A percentile compares a stretch with the other conserved stretches of the same genome.
Evolutionary conservation across 2,888 invertebrate species (phyloP).

Genomic region (Dromius quadrimaculatus): DNA sequence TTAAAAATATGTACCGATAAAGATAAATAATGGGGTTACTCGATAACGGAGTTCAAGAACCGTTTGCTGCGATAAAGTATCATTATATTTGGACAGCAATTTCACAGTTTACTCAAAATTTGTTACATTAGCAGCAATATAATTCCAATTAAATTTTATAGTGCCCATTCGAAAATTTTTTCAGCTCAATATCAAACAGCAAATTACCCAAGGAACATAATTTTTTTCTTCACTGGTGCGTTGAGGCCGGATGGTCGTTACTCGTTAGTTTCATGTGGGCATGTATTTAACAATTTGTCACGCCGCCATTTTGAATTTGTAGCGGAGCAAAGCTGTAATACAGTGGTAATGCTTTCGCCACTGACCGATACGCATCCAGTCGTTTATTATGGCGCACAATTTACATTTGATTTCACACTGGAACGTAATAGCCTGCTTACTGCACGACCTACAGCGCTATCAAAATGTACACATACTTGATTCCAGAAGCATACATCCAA

Average conservation of each 20-base stretch:
- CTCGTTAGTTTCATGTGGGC: conserved; percentile 45
- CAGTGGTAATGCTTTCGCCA: conserved; percentile 26
- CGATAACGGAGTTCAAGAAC: conserved; percentile 11
- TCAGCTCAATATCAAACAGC: conserved; percentile 6
- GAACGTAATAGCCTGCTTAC: conserved; percentile 23
- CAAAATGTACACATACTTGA: no score
- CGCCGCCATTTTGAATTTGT: conserved; percentile 44
- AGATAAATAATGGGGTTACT: conserved; percentile 4
- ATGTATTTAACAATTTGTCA: conserved; percentile 51
- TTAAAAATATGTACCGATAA: conserved; percentile 6
- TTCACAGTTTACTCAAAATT: conserved; percentile 3
- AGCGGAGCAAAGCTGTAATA: conserved; percentile 19
- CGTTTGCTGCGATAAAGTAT: neutral
- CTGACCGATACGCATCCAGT: conserved; percentile 36
- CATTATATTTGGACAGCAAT: neutral
- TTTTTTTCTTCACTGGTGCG: conserved; percentile 4
- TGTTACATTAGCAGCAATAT: neutral
- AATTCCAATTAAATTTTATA: neutral
- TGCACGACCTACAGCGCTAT: neutral
- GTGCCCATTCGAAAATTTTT: neutral
- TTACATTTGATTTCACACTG: conserved; percentile 25
- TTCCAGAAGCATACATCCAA: no score
- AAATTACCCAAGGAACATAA: neutral
- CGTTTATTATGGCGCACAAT: conserved; percentile 29
- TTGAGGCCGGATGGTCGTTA: neutral